Base-by-base conservation (phyloP, 2,797 vertebrate species). In the Rhynchotus rufescens region DNA sequence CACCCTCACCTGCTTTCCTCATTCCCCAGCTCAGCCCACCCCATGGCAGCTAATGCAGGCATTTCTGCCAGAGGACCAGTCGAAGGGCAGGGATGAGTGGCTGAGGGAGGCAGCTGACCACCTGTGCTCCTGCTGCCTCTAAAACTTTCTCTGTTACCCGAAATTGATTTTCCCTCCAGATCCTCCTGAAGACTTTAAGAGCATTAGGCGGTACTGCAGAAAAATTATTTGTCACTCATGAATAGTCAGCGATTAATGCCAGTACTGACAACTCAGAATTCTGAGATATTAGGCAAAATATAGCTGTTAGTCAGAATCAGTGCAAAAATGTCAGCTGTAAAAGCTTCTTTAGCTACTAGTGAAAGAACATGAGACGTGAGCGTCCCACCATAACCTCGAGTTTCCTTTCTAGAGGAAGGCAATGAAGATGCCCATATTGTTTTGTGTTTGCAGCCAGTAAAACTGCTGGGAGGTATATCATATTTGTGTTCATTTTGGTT, bases 161-260 rank as follows among this genome's bases (percentile, higher is more conserved):
- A 44, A 8, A 44, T 68, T 44, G 52, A 59, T 4, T 49, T 93
- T 75, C 26, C 34, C 22, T 38, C 23, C 26, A 78, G 19, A 83
- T 30, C 26, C 11, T 90, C 19, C 22, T 19, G 11, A 72, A 69
- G 49, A 65, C 14, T 71, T 80, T 19, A 34, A 5, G 12, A 54
- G 25, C 32, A 62, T 32, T 23, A 86, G 15, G 4, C 22, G 44
- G 8, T 17, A 12, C 23, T 73, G 14, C 12, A 87, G 49, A 87
- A 80, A 9, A 82, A 5, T 22, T 34, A 3, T 44, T 71, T 83
- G 14, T 42, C 3, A 4, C 49, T 47, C 10, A 10, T 76, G 56
- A 88, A 81, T 15, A 49, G n/a, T 78, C 75, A 6, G 16, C 54
- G 26, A 36, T 76, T 89, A 89, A 77, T 73, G 30, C n/a, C 42